phyloP scores from a whole-genome alignment of 2,888 invertebrate species.

The Orthosia cruda region DNA sequence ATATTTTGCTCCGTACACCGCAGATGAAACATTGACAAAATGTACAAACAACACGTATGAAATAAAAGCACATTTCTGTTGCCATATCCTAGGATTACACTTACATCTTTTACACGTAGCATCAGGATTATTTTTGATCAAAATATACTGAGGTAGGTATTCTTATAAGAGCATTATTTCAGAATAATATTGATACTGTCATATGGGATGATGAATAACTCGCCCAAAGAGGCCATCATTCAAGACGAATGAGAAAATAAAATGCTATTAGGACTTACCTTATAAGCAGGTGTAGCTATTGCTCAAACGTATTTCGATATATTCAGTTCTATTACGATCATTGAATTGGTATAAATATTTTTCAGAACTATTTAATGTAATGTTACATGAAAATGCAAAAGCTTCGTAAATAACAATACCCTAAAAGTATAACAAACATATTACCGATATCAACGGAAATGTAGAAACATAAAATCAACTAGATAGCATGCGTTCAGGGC shows the following conservation, averaged over 20 bases:
- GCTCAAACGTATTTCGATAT: neutral
- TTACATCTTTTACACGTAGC: conserved; percentile 52
- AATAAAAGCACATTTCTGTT: conserved; percentile 51
- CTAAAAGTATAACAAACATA: conserved; percentile 37
- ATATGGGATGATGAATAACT: conserved; percentile 73
- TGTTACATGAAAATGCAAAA: conserved; percentile 2
- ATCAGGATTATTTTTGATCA: conserved; percentile 26
- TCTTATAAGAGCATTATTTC: conserved; percentile 58
- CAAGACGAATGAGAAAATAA: conserved; percentile 42
- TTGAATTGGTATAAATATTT: neutral
- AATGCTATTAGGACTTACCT: conserved; percentile 16
- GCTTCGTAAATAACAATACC: conserved; percentile 18
- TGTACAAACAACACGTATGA: conserved; percentile 40
- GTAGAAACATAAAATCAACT: conserved; percentile 55
- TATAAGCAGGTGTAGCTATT: conserved; percentile 8
- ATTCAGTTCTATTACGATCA: conserved; percentile 2
- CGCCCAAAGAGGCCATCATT: conserved; percentile 52
- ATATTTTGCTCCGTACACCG: conserved; percentile 30
- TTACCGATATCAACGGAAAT: conserved; percentile 50
- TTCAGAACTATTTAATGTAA: neutral
- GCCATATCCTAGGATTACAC: conserved; percentile 38
- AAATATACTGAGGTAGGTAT: conserved; percentile 33
- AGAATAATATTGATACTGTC: conserved; percentile 72
- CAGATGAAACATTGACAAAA: conserved; percentile 44
- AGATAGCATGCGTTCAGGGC: conserved; percentile 57